phyloP scores from a whole-genome alignment of 2,797 vertebrate species.

The Lagocephalus sceleratus region DNA sequence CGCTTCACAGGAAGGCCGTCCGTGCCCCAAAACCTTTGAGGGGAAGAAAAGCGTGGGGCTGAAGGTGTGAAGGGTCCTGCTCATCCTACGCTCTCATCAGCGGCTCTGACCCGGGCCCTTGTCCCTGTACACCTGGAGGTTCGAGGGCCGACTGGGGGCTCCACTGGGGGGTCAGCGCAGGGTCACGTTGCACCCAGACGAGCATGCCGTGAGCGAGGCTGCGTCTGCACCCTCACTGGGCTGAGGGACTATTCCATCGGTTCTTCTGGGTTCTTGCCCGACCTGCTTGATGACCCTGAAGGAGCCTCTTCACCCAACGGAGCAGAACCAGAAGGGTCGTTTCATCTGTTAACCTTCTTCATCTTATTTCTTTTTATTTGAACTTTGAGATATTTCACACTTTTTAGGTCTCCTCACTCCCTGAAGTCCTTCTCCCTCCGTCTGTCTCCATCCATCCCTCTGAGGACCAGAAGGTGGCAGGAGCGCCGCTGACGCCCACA shows the following conservation, averaged over 20 bases:
- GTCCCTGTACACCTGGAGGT: conserved; percentile 78
- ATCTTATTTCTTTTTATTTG: too few relatives aligned
- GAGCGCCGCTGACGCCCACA: conserved; percentile 57
- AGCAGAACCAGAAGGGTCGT: too few relatives aligned
- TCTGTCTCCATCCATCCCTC: conserved; percentile 35
- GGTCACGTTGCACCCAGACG: conserved; percentile 58
- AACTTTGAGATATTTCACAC: too few relatives aligned
- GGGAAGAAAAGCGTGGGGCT: conserved; percentile 57
- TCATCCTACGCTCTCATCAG: too few relatives aligned
- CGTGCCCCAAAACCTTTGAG: conserved; percentile 61
- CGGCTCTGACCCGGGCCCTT: conserved; percentile 72
- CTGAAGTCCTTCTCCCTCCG: background rate
- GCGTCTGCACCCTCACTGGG: background rate
- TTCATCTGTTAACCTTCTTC: too few relatives aligned
- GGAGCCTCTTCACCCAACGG: too few relatives aligned
- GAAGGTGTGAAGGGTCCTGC: conserved; percentile 33
- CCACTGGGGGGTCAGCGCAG: conserved; percentile 65
- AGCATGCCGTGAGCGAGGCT: conserved; percentile 40
- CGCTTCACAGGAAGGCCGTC: conserved; percentile 60
- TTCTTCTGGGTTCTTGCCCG: too few relatives aligned
- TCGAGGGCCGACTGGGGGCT: conserved; percentile 71
- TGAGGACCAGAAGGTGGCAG: conserved; percentile 74
- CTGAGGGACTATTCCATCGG: background rate
- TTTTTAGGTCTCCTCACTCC: too few relatives aligned
- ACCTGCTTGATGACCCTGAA: too few relatives aligned